Percentiles rank a stretch among this genome's conserved stretches.
Conservation (phyloP, 2,113 vertebrate genomes). For the Glaucidium brasilianum region DNA sequence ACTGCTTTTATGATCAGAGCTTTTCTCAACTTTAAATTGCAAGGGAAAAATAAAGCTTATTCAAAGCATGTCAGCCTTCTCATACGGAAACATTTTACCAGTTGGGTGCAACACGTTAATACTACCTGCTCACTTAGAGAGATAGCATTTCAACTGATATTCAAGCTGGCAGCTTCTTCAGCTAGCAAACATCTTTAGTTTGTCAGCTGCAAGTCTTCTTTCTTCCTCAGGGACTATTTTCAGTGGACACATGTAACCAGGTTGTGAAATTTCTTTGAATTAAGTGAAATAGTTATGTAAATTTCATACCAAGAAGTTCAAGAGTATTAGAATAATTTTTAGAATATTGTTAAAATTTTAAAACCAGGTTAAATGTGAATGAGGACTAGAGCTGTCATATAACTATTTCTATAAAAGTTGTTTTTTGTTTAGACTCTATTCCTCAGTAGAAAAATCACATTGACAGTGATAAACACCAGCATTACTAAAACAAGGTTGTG, state of each 20-base stretch:
- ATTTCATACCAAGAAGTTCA: neutral
- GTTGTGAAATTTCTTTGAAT: neutral
- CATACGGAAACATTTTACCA: neutral
- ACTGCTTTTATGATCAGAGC: neutral
- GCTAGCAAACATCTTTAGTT: neutral
- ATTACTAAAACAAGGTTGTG: neutral
- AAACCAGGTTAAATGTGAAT: neutral
- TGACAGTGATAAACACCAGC: neutral
- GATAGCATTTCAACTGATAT: neutral
- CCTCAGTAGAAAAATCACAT: neutral
- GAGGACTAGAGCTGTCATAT: neutral
- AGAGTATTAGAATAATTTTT: neutral
- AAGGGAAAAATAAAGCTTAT: neutral
- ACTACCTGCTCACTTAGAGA: neutral
- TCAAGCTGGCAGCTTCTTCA: neutral
- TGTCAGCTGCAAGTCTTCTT: neutral
- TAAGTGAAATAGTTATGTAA: neutral
- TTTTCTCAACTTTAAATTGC: neutral
- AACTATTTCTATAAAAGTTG: neutral
- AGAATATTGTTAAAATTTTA: neutral
- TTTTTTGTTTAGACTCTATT: neutral
- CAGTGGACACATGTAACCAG: neutral
- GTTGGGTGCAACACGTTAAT: neutral
- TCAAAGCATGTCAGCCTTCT: neutral
- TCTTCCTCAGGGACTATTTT: neutral